Percentiles rank a stretch among this genome's conserved stretches.
Conservation (phyloP, 2,797 vertebrate species). For the Hyperoplus lanceolatus region DNA sequence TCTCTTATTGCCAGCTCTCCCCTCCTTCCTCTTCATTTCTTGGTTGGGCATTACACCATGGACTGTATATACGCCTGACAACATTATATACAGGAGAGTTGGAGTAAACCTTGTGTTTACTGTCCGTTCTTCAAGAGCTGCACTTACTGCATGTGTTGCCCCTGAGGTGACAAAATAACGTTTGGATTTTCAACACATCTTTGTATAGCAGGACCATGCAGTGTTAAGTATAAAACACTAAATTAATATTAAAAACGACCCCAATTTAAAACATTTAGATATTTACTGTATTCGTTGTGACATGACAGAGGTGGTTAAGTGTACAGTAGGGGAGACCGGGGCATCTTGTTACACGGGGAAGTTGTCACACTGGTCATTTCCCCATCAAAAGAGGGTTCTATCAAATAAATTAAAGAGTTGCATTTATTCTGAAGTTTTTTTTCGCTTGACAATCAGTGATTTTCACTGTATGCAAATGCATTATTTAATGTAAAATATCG, state of each 20-base stretch:
- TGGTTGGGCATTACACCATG: conserved; percentile 35
- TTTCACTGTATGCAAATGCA: too few species aligned
- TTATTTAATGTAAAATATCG: too few species aligned
- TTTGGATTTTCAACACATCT: conserved; percentile 4
- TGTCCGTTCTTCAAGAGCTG: neutral
- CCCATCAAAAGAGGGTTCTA: too few species aligned
- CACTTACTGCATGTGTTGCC: conserved; percentile 12
- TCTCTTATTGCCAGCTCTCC: conserved; percentile 16
- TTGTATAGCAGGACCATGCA: neutral
- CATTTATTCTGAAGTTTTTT: too few species aligned
- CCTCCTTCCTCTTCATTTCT: conserved; percentile 20
- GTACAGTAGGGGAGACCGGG: too few species aligned
- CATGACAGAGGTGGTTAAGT: too few species aligned
- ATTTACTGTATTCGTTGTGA: too few species aligned
- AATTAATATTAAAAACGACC: neutral
- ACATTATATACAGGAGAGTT: conserved; percentile 22
- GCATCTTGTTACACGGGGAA: too few species aligned
- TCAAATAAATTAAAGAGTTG: too few species aligned
- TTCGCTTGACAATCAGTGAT: too few species aligned
- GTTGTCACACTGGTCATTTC: too few species aligned
- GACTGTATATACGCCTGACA: conserved; percentile 20
- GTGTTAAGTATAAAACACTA: neutral
- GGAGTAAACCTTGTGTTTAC: conserved; percentile 21
- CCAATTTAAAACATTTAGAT: neutral
- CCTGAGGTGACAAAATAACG: neutral